Conservation (phyloP, 2,113 vertebrate genomes). For the Sylvia atricapilla region DNA sequence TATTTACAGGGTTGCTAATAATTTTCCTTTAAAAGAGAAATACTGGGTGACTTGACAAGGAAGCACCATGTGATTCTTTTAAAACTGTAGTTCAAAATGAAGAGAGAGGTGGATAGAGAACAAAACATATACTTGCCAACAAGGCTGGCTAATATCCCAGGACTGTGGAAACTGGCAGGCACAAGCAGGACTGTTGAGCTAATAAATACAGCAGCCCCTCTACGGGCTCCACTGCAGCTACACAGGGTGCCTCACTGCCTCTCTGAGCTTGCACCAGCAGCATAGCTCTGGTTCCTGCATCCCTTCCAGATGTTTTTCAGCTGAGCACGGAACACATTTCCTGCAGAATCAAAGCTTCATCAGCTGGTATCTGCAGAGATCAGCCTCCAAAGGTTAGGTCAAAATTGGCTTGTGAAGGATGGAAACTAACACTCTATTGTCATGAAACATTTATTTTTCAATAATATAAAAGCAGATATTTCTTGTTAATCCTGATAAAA, state of each 20-base stretch:
- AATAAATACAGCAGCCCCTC: constrained; percentile 3
- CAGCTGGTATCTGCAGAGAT: constrained; percentile 3
- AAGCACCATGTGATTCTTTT: not conserved
- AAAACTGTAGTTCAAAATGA: not conserved
- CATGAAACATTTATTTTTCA: not conserved
- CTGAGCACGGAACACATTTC: constrained; percentile 20
- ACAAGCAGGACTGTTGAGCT: not conserved
- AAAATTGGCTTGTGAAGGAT: not conserved
- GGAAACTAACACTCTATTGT: not conserved
- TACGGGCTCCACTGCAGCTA: not conserved
- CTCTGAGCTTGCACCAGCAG: not conserved
- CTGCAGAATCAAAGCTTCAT: constrained; percentile 36
- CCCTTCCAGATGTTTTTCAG: constrained; percentile 45
- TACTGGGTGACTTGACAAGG: not conserved
- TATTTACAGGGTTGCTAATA: not conserved
- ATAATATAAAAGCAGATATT: not conserved
- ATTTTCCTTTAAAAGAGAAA: not conserved
- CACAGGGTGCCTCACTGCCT: not conserved
- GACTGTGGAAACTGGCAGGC: constrained; percentile 18
- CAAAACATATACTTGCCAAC: not conserved
- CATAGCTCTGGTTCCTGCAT: not conserved
- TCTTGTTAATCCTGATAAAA: not conserved
- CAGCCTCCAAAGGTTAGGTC: not conserved
- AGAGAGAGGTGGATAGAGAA: not conserved
- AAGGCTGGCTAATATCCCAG: not conserved